A percentile compares a stretch with the other conserved stretches of the same genome.
phyloP scores from a whole-genome alignment of 2,113 vertebrate genomes.

The Tylochromis polylepis region DNA sequence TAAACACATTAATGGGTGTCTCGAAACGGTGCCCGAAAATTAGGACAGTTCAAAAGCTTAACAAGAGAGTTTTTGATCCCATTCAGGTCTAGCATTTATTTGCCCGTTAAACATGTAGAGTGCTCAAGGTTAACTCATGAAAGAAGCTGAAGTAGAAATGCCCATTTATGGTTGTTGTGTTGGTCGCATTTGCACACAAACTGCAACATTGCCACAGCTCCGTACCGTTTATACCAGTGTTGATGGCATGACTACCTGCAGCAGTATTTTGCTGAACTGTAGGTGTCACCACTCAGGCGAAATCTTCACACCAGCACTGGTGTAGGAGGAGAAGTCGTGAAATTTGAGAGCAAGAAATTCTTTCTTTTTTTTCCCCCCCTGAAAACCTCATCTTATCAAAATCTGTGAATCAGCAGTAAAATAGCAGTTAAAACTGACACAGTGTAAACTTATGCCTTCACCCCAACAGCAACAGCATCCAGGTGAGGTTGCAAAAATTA shows the following conservation, averaged over 20 bases:
- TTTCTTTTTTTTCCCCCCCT: accelerated
- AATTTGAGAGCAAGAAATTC: neutral
- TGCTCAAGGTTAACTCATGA: neutral
- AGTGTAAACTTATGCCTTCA: neutral
- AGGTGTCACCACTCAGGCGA: neutral
- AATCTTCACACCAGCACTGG: neutral
- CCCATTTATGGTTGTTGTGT: neutral
- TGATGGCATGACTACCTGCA: neutral
- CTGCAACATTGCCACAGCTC: neutral
- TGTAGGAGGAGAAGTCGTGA: neutral
- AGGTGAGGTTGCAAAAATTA: too few relatives aligned
- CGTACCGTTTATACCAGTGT: neutral
- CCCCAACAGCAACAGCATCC: too few relatives aligned
- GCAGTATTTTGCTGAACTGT: neutral
- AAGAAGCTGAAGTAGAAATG: neutral
- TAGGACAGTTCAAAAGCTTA: neutral
- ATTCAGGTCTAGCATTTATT: neutral
- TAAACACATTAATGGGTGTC: neutral
- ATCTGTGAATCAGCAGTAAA: neutral
- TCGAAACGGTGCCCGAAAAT: neutral
- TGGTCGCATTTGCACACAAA: neutral
- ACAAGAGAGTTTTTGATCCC: too few relatives aligned
- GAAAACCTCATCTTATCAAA: neutral
- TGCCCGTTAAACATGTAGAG: neutral
- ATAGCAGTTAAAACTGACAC: neutral